Conservation (phyloP, 2,888 invertebrate genomes). For the Polia nebulosa region DNA sequence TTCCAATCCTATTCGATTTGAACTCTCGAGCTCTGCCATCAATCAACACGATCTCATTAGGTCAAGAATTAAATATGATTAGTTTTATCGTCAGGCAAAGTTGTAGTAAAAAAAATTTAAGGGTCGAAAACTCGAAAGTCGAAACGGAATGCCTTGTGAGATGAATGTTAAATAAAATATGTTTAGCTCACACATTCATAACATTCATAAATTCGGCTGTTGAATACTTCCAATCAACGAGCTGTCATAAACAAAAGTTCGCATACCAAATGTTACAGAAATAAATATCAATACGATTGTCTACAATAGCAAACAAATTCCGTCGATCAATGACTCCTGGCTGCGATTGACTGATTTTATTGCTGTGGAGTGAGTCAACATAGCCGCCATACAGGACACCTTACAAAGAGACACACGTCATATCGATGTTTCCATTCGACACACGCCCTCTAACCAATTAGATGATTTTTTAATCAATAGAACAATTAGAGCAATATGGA, state of each 20-base stretch:
- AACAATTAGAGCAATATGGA: not conserved
- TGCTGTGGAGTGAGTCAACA: constrained; percentile 25
- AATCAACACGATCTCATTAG: constrained; percentile 25
- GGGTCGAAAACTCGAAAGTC: not conserved
- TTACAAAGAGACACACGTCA: constrained; percentile 34
- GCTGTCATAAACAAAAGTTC: constrained; percentile 16
- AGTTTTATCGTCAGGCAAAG: constrained; percentile 1
- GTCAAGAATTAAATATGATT: constrained; percentile 24
- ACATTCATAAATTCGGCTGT: constrained; percentile 18
- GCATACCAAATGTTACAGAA: constrained; percentile 12
- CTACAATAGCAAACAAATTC: constrained; percentile 22
- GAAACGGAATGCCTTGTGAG: not conserved
- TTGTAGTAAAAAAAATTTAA: not conserved
- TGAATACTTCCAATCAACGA: constrained; percentile 12
- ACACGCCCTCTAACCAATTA: constrained; percentile 13
- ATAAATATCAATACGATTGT: constrained; percentile 10
- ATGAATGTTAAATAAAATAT: not conserved
- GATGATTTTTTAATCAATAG: constrained; percentile 4
- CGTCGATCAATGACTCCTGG: constrained; percentile 23
- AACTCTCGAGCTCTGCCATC: constrained; percentile 24
- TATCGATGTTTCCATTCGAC: constrained; percentile 36
- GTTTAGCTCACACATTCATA: constrained; percentile 5
- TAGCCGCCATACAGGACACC: constrained; percentile 23
- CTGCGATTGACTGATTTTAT: constrained; percentile 14
- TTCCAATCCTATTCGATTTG: constrained; percentile 29